Evolutionary conservation across 2,797 vertebrate species (phyloP).

Genomic region (Brachymystax lenok): DNA sequence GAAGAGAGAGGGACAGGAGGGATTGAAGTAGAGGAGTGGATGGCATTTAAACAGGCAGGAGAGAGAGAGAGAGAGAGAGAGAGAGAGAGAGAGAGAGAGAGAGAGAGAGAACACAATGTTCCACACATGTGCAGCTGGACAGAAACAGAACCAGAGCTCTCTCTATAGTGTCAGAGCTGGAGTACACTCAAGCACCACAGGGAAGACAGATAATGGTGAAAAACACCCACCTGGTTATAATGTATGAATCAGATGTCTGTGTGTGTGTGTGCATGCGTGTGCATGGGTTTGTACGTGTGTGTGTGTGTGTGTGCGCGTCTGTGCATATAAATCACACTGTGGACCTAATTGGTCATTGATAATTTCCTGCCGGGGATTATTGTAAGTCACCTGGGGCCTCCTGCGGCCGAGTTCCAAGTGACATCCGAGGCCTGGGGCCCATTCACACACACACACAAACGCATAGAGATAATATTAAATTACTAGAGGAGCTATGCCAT

Average conservation of each 20-base stretch:
- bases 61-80: slow-evolving; percentile 24
- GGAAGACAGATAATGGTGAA: slow-evolving; percentile 27
- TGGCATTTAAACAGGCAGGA: background rate
- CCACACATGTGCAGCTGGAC: slow-evolving; percentile 49
- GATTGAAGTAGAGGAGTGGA: too few species aligned
- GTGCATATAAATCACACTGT: slow-evolving; percentile 56
- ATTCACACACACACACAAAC: slow-evolving; percentile 9
- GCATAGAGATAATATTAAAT: too few species aligned
- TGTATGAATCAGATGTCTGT: slow-evolving; percentile 35
- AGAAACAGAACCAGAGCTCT: slow-evolving; percentile 5
- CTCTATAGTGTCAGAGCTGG: slow-evolving; percentile 11
- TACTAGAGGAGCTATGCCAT: too few species aligned
- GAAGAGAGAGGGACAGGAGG: background rate
- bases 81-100: slow-evolving; percentile 24
- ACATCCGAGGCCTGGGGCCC: slow-evolving; percentile 32
- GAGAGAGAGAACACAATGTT: slow-evolving; percentile 13
- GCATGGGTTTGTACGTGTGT: background rate
- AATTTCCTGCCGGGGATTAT: slow-evolving; percentile 63
- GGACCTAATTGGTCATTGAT: slow-evolving; percentile 67
- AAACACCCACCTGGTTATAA: slow-evolving; percentile 55
- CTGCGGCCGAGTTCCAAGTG: slow-evolving; percentile 23
- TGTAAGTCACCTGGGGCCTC: slow-evolving; percentile 53
- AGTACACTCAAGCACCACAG: slow-evolving; percentile 28
- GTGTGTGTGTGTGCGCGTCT: too few species aligned
- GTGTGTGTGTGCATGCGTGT: background rate